Evolutionary conservation across 2,797 vertebrate species (phyloP), one percentile per base, ranked within the genome.

Genomic region (Neostethus bicornis): DNA sequence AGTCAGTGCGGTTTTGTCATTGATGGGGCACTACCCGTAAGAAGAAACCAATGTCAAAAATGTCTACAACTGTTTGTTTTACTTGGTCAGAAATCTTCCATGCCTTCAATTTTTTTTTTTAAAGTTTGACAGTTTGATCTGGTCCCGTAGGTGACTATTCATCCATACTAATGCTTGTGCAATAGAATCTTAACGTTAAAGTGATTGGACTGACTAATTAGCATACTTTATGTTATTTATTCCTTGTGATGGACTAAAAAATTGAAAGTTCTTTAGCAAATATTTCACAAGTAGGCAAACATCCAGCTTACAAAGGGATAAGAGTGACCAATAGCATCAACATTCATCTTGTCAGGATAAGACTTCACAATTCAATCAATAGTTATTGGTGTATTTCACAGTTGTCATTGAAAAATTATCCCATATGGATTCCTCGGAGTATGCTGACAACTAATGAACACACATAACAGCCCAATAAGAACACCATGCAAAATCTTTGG

Each of bases 401-500:
- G 38, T 11, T 13, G 19, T 3, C 11, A 19, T 11, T 25, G 7
- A 41, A 8, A 20, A 48, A 31, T 24, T 32, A 20, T 11, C 26
- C 21, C 13, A 17, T 37, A 29, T 47, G 10, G 14, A 58, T 31
- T 8, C 57, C 5, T 45, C 34, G 16, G 29, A 38, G 20, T 17
- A 28, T 51, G 63, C 43, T 41, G 54, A 48, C 34, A 42, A 38
- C 49, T 42, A 51, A 53, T 61, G 54, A 61, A 51, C 29, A 41
- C 20, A 47, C n/a, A 32, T 19, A 58, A 56, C 51, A 16, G 55
- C 39, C 21, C 57, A 41, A 39, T 5, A 5, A n/a, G 32, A 57
- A 62, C 45, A 20, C 21, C 5, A 31, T 13, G 6, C 7, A 41
- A 75, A 66, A 73, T 70, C 79, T 73, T 70, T 66, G 42, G 41